A percentile compares a stretch with the other conserved stretches of the same genome.
These are phyloP conservation scores for Aleadryas rufinucha DNA, from an alignment of 2,113 vertebrate species.

Conservation along the genomic window DNA sequence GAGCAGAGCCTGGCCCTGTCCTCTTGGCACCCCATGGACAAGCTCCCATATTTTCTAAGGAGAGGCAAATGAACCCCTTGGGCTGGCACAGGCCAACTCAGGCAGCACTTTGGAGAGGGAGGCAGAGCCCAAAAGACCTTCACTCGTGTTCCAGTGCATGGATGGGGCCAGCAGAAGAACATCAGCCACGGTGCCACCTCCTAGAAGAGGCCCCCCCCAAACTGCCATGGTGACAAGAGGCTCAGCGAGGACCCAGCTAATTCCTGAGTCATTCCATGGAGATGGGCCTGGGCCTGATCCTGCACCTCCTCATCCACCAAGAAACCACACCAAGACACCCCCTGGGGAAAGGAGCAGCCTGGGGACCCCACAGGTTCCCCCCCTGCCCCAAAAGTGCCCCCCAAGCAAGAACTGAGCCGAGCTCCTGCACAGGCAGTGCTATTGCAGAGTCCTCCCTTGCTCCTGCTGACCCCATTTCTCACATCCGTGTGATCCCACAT, in stretches of 20 bases:
- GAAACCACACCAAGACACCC: not conserved
- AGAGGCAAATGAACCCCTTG: not conserved
- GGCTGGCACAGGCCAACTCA: not conserved
- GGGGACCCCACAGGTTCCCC: not conserved
- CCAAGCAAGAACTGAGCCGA: not conserved
- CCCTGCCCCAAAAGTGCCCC: not conserved
- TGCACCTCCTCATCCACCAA: not conserved
- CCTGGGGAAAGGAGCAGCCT: not conserved
- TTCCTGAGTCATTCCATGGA: not conserved
- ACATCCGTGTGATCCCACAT: not conserved
- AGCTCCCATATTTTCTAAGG: not conserved
- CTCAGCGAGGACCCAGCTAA: not conserved
- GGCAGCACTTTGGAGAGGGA: not conserved
- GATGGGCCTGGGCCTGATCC: not conserved
- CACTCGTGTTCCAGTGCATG: fast-evolving
- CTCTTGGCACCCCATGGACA: not conserved
- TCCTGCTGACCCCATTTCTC: not conserved
- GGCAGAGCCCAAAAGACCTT: not conserved
- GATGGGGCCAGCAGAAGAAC: not conserved
- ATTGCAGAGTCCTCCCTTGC: not conserved
- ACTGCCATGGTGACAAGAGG: not conserved
- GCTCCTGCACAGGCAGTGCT: not conserved
- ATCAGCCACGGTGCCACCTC: not conserved
- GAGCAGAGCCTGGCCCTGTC: not conserved
- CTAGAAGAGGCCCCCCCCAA: not conserved